phyloP scores from a whole-genome alignment of 2,113 vertebrate species.

The Cyanoliseus patagonus region DNA sequence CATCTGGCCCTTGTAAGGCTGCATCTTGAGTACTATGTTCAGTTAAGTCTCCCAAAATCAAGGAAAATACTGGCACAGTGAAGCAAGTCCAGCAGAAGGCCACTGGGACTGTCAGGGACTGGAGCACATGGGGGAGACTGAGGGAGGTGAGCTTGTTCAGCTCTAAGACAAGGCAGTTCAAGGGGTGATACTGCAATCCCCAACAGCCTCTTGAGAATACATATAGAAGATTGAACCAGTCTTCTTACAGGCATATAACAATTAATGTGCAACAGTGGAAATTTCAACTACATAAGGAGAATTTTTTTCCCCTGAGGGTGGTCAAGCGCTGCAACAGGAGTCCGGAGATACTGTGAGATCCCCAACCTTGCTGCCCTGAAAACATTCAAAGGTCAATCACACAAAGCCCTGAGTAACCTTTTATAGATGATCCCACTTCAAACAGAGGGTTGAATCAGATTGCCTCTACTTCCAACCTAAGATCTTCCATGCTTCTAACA shows the following conservation, averaged over 20 bases:
- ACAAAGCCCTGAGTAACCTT: neutral
- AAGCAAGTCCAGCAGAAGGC: neutral
- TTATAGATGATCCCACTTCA: neutral
- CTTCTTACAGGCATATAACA: neutral
- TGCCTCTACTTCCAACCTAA: neutral
- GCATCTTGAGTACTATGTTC: neutral
- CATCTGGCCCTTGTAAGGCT: neutral
- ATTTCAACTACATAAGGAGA: neutral
- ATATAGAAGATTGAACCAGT: neutral
- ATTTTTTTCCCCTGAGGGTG: neutral
- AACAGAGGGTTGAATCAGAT: neutral
- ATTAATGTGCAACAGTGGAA: neutral
- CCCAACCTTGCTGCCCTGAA: neutral
- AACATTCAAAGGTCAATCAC: neutral
- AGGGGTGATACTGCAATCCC: neutral
- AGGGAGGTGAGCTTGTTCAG: neutral
- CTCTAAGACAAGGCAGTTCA: neutral
- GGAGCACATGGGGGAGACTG: rapidly evolving
- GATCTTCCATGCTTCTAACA: neutral
- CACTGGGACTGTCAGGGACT: neutral
- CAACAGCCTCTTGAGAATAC: neutral
- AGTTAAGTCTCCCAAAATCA: neutral
- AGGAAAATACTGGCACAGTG: neutral
- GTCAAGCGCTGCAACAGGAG: neutral
- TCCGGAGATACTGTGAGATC: neutral